Conservation (phyloP, 2,113 vertebrate genomes). For the Gopherus evgoodei region DNA sequence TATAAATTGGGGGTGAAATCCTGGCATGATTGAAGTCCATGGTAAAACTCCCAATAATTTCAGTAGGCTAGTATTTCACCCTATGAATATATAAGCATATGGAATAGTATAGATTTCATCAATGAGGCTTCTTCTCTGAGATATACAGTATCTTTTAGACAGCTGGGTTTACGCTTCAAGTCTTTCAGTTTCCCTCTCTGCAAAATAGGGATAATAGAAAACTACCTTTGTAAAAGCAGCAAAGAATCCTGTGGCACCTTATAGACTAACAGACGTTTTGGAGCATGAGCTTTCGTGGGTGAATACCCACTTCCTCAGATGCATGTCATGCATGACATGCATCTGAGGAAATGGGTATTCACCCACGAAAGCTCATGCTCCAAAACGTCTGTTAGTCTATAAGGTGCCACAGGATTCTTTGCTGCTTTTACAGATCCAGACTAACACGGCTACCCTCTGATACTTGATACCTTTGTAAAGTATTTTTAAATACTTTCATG, state of each 20-base stretch:
- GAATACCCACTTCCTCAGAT: too few relatives aligned
- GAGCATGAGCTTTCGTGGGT: too few relatives aligned
- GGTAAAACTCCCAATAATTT: neutral
- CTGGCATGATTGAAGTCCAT: neutral
- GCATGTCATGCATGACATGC: too few relatives aligned
- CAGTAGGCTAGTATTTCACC: neutral
- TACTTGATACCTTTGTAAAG: neutral
- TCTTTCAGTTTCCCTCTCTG: neutral
- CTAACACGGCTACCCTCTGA: too few relatives aligned
- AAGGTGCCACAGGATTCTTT: too few relatives aligned
- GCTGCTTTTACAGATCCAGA: too few relatives aligned
- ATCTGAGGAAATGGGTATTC: too few relatives aligned
- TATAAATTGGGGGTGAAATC: neutral
- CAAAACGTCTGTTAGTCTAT: too few relatives aligned
- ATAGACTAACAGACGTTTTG: too few relatives aligned
- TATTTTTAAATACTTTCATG: neutral
- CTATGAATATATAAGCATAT: neutral
- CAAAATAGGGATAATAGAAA: neutral
- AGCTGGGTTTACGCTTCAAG: fast-evolving
- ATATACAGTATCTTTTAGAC: neutral
- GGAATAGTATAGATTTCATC: neutral
- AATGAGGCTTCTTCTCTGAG: neutral
- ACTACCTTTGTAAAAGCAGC: neutral
- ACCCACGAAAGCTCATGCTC: too few relatives aligned
- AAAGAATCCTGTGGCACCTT: too few relatives aligned